phyloP scores from a whole-genome alignment of 2,113 vertebrate genomes.

The Phrynosoma platyrhinos region DNA sequence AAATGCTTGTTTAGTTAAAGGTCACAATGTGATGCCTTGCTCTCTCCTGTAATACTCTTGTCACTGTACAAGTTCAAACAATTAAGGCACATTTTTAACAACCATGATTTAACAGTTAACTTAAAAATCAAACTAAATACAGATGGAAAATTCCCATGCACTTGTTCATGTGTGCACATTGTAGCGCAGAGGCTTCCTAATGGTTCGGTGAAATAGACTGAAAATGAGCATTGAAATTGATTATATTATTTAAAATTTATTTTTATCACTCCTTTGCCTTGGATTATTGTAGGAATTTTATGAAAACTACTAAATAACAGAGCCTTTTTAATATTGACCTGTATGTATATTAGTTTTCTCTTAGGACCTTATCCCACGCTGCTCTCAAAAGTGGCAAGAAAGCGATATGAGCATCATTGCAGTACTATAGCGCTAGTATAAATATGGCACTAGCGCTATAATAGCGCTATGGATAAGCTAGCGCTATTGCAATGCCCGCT shows the following conservation, averaged over 20 bases:
- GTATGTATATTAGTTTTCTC: background rate
- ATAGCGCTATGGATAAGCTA: too few species aligned
- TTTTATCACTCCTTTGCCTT: constrained; percentile 23
- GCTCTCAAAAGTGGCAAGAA: too few species aligned
- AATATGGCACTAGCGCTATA: too few species aligned
- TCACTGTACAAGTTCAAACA: constrained; percentile 49
- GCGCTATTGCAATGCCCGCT: too few species aligned
- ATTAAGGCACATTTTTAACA: constrained; percentile 53
- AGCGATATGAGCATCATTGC: too few species aligned
- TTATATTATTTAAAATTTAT: background rate
- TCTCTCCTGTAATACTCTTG: constrained; percentile 54
- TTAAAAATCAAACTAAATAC: constrained; percentile 34
- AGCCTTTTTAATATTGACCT: constrained; percentile 9
- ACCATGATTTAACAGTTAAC: constrained; percentile 47
- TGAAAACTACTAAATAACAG: background rate
- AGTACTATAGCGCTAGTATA: too few species aligned
- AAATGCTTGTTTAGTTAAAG: constrained; percentile 70
- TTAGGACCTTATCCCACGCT: too few species aligned
- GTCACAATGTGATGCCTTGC: constrained; percentile 60
- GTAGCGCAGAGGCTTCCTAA: constrained; percentile 3
- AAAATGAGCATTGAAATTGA: constrained; percentile 26
- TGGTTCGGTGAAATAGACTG: constrained; percentile 24
- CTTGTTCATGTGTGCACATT: constrained; percentile 42
- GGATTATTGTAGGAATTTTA: background rate
- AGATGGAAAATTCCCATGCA: constrained; percentile 44